Evolutionary conservation across 2,888 invertebrate genomes (phyloP), one percentile per base, ranked within the genome.

Genomic region (Tridacna crocea): DNA sequence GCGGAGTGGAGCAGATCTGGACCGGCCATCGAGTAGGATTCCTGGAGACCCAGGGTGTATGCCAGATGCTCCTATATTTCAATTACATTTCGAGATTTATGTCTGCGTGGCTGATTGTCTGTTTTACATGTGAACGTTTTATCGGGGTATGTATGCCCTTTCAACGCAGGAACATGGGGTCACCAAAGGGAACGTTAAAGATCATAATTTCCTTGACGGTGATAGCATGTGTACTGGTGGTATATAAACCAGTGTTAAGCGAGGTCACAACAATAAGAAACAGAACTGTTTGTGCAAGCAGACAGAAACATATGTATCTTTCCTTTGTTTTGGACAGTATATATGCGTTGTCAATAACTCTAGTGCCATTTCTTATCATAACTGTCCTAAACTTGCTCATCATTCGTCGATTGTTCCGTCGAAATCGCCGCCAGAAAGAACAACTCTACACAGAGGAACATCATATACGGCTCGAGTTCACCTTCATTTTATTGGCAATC

Each of bases 11-110:
- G 0, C 80, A 83, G 51, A 81, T 88, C 36, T 75, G 74, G 15
- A 86, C 88, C 0, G 79, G 81, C 8, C 36, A 76, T 17, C 65
- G 76, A 12, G 77, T 90, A 4, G 48, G 72, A 11, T 89, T 91
- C 55, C 72, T 91, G 19, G 88, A 90, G 22, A 81, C 72, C 17
- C 75, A 87, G n/a, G 90, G 89, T 19, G 46, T 89, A 95, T 66
- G 96, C 95, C 95, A 97, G 97, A 90, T 94, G 96, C 65, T 96
- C 96, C 88, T 96, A 96, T 98, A 97, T 93, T 91, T 96, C 15
- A 96, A 96, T 47, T 94, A 94, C 81, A 85, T 90, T 19, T 90
- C 90, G 55, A 87, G 94, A 3, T 91, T 93, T 65, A 79, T 93
- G 60, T 94, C 94, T 0, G 92, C 93, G 13, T 93, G 93, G 93